Conservation (phyloP, 2,113 vertebrate genomes). For the Esox niger region DNA sequence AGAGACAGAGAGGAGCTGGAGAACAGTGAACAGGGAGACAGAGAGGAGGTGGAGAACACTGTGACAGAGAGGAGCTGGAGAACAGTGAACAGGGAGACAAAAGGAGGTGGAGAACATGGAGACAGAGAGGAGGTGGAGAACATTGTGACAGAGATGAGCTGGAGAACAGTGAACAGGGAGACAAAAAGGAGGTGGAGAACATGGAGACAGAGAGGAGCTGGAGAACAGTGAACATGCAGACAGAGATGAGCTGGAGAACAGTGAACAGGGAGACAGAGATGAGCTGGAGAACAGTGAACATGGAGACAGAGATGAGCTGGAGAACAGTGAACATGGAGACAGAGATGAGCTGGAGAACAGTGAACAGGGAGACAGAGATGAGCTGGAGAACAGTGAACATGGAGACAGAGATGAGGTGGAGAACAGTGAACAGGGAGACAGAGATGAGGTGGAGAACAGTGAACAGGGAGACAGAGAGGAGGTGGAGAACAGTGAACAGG, state of each 20-base stretch:
- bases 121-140: too few species aligned
- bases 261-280: conserved; percentile 18
- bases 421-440: too few species aligned
- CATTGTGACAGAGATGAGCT: too few species aligned
- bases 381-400: too few species aligned
- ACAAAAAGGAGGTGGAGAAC: conserved; percentile 5
- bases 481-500: neutral
- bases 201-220: conserved; percentile 22
- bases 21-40: neutral
- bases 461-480: conserved; percentile 17
- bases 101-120: too few species aligned
- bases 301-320: conserved; percentile 21
- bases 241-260: conserved; percentile 7
- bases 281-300: conserved; percentile 4
- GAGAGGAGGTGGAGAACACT: too few species aligned
- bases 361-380: neutral
- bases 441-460: conserved; percentile 38
- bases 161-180: conserved; percentile 27
- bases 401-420: too few species aligned
- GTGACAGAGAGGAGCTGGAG: too few species aligned
- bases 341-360: neutral
- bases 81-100: too few species aligned
- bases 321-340: conserved; percentile 10
- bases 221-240: too few species aligned
- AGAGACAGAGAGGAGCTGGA: neutral